A percentile compares a stretch with the other conserved stretches of the same genome.
phyloP scores from a whole-genome alignment of 1,140 invertebrate species.

The Scaptomyza pallida region DNA sequence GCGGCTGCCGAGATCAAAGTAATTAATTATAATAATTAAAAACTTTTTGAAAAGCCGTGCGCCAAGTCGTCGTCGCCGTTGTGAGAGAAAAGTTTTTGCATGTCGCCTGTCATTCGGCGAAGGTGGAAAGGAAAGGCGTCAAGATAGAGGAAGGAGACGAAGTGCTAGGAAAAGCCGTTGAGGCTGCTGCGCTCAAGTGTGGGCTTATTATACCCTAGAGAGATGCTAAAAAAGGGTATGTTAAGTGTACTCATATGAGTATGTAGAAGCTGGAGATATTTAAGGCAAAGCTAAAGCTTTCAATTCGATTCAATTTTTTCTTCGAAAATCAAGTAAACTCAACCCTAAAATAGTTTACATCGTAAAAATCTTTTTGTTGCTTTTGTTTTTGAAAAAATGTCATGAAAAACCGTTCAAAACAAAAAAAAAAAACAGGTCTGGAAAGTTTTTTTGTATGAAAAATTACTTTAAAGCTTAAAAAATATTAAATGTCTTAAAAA shows the following conservation, averaged over 20 bases:
- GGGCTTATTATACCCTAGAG: slow-evolving; percentile 19
- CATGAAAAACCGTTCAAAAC: too few species aligned
- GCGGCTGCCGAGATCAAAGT: slow-evolving; percentile 71
- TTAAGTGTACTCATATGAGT: background rate
- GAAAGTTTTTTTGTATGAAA: too few species aligned
- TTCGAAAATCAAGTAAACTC: too few species aligned
- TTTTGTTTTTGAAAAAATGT: too few species aligned
- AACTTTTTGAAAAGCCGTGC: slow-evolving; percentile 60
- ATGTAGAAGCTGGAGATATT: too few species aligned
- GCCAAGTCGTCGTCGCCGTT: slow-evolving; percentile 34
- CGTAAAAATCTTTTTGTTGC: too few species aligned
- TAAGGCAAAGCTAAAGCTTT: too few species aligned
- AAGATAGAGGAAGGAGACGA: background rate
- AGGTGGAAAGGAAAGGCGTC: background rate
- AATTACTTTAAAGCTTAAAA: too few species aligned
- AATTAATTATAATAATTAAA: slow-evolving; percentile 83
- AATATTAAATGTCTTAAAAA: too few species aligned
- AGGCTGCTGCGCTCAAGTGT: slow-evolving; percentile 22
- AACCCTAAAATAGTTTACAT: too few species aligned
- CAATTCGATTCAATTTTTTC: too few species aligned
- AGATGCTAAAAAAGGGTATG: slow-evolving; percentile 2
- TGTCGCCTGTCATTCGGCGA: background rate
- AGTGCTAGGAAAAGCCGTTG: background rate
- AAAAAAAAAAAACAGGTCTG: too few species aligned
- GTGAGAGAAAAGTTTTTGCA: slow-evolving; percentile 57